phyloP scores from a whole-genome alignment of 2,113 vertebrate species.

The Prietella phreatophila region DNA sequence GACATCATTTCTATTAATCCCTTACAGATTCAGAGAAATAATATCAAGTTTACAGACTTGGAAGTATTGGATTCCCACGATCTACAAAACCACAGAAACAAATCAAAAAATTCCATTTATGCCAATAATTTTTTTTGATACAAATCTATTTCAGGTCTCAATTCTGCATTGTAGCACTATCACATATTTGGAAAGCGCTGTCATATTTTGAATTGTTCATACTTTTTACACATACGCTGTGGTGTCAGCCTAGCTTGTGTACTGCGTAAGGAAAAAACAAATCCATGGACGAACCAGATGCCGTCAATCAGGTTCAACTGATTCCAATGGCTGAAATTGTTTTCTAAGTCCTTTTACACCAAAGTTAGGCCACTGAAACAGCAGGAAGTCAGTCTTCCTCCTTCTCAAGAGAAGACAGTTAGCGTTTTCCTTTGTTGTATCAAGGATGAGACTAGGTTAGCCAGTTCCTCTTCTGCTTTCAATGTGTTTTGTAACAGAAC shows the following conservation, averaged over 20 bases:
- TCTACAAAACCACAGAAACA: background rate
- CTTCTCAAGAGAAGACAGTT: conserved; percentile 46
- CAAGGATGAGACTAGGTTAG: conserved; percentile 6
- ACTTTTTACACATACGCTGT: conserved; percentile 16
- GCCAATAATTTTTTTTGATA: too few species aligned
- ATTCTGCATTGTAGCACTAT: background rate
- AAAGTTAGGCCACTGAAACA: background rate
- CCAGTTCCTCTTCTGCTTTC: conserved; percentile 33
- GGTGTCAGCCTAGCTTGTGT: background rate
- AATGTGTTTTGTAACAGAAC: background rate
- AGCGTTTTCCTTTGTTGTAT: conserved; percentile 26
- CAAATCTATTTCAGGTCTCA: background rate
- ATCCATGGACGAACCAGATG: conserved; percentile 14
- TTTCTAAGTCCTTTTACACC: conserved; percentile 57
- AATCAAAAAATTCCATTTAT: background rate
- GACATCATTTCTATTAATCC: background rate
- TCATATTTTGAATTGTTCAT: background rate
- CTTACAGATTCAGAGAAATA: background rate
- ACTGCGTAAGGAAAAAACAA: background rate
- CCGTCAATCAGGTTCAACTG: conserved; percentile 67
- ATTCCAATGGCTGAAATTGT: conserved; percentile 65
- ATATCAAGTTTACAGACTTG: background rate
- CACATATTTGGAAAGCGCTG: background rate
- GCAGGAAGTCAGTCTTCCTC: conserved; percentile 49
- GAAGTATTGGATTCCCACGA: background rate